Evolutionary conservation across 2,888 invertebrate genomes (phyloP).

Genomic region (Polietes domitor): DNA sequence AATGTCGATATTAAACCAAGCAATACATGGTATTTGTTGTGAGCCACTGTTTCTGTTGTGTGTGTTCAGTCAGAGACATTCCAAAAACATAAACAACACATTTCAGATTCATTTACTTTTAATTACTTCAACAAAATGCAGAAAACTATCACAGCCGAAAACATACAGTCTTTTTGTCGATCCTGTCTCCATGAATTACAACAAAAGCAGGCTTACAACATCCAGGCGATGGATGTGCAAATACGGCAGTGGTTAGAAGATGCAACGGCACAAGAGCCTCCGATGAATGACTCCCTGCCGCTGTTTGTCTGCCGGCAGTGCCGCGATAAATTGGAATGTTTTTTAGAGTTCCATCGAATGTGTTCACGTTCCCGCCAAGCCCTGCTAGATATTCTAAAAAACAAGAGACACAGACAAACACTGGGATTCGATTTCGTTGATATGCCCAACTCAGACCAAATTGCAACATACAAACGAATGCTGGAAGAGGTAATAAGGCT

Average conservation of each 20-base stretch:
- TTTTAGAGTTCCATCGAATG: slow-evolving; percentile 75
- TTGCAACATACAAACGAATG: no score
- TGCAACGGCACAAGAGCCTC: slow-evolving; percentile 53
- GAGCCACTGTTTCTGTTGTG: no score
- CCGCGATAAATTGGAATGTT: slow-evolving; percentile 71
- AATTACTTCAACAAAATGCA: no score
- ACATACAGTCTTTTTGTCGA: slow-evolving; percentile 63
- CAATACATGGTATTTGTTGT: no score
- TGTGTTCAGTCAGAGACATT: no score
- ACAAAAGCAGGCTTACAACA: slow-evolving; percentile 47
- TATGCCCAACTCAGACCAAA: no score
- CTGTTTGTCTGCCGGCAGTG: slow-evolving; percentile 73
- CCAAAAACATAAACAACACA: no score
- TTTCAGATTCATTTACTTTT: no score
- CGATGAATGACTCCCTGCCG: slow-evolving; percentile 69
- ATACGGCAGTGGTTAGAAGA: slow-evolving; percentile 64
- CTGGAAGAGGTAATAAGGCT: no score
- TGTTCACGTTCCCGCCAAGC: slow-evolving; percentile 72
- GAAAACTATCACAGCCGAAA: neutral
- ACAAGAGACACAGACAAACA: neutral
- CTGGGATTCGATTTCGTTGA: no score
- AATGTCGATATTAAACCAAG: no score
- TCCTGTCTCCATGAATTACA: slow-evolving; percentile 66
- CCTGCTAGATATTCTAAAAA: slow-evolving; percentile 50
- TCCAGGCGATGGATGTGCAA: slow-evolving; percentile 57